Conservation (phyloP, 2,797 vertebrate genomes). For the Pangasius larnaudii region DNA sequence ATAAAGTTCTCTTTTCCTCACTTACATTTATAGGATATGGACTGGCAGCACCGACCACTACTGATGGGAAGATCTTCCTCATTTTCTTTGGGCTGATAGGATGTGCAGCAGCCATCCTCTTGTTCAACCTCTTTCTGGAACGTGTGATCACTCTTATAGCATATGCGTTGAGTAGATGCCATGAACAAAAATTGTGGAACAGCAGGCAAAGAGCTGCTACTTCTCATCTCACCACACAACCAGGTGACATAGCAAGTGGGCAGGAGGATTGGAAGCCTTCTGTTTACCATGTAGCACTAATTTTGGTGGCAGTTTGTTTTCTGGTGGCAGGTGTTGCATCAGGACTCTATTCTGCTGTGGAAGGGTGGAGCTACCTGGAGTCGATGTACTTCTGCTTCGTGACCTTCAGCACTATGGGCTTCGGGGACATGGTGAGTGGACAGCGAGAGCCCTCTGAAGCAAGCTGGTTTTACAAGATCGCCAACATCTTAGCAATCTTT, state of each 20-base stretch:
- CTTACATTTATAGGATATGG: constrained; percentile 65
- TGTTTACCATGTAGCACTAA: constrained; percentile 62
- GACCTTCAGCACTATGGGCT: constrained; percentile 73
- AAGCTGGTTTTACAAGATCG: constrained; percentile 60
- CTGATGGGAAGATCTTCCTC: constrained; percentile 66
- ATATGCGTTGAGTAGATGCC: constrained; percentile 53
- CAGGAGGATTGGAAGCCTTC: constrained; percentile 63
- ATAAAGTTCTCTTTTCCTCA: no score
- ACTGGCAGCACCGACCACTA: constrained; percentile 66
- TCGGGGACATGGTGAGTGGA: constrained; percentile 72
- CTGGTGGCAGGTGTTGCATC: constrained; percentile 65
- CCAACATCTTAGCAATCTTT: constrained; percentile 69
- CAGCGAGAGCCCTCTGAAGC: constrained; percentile 63
- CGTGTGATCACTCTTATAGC: constrained; percentile 62
- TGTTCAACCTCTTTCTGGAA: constrained; percentile 74
- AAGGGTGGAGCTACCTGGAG: constrained; percentile 70
- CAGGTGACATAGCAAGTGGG: constrained; percentile 21
- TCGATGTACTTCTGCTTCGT: constrained; percentile 76
- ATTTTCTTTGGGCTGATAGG: constrained; percentile 73
- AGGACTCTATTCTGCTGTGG: constrained; percentile 65
- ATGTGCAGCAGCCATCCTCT: constrained; percentile 68
- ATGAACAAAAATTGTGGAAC: constrained; percentile 10
- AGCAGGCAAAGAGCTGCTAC: background rate
- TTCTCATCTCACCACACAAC: constrained; percentile 15
- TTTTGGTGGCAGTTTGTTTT: constrained; percentile 62